Evolutionary conservation across 1,140 invertebrate genomes (phyloP).

Genomic region (Rhagoletis pomonella): DNA sequence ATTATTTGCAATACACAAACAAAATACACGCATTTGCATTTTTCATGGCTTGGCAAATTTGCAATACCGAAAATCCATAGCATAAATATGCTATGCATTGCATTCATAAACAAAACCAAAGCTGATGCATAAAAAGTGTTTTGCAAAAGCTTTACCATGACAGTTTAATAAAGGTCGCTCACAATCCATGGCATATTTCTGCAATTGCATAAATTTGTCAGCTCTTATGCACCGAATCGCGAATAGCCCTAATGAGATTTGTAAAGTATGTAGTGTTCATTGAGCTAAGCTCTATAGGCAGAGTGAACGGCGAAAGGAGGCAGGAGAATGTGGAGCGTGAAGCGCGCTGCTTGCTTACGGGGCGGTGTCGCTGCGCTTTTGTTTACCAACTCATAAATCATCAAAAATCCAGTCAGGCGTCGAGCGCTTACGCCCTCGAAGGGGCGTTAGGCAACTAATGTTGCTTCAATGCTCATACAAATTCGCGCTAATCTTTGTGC

Average conservation of each 20-base stretch:
- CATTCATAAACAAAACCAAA: no score
- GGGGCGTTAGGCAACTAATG: conserved; percentile 40
- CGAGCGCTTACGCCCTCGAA: conserved; percentile 2
- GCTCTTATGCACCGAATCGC: no score
- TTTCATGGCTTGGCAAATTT: no score
- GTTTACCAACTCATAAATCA: conserved; percentile 57
- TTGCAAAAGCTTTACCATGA: no score
- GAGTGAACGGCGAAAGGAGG: neutral
- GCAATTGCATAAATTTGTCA: no score
- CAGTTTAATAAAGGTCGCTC: no score
- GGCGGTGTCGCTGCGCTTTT: conserved; percentile 37
- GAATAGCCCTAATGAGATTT: conserved; percentile 56
- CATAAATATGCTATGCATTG: no score
- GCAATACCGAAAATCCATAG: no score
- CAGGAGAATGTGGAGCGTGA: neutral
- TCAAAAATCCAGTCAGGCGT: neutral
- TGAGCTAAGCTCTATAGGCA: neutral
- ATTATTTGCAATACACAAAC: no score
- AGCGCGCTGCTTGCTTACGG: neutral
- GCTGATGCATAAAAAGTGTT: no score
- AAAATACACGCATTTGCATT: no score
- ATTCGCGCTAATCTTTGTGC: conserved; percentile 49
- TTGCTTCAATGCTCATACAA: neutral
- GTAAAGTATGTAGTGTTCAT: conserved; percentile 23
- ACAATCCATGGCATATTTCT: no score